Conservation (phyloP, 2,113 vertebrate species). For the Cavia porcellus region DNA sequence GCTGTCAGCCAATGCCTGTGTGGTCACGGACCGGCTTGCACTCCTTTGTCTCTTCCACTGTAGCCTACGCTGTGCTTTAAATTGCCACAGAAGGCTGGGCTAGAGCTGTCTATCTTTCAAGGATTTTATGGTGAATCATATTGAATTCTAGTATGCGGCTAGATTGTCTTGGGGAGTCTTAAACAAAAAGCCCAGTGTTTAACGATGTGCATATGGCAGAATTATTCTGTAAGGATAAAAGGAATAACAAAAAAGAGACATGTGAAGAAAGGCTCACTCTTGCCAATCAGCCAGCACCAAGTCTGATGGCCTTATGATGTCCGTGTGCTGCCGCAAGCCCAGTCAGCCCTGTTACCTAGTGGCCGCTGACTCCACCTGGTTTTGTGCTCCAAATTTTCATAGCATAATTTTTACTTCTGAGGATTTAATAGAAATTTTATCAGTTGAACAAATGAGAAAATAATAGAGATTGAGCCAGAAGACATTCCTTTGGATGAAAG, state of each 20-base stretch:
- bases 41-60: neutral
- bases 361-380: neutral
- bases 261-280: neutral
- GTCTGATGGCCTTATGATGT: fast-evolving
- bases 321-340: fast-evolving
- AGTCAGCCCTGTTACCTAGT: neutral
- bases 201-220: neutral
- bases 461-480: neutral
- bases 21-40: fast-evolving
- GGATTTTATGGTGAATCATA: neutral
- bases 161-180: neutral
- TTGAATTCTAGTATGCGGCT: neutral
- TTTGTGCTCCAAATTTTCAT: neutral
- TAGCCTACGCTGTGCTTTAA: neutral
- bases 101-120: neutral
- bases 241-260: neutral
- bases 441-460: neutral
- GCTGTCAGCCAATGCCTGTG: neutral
- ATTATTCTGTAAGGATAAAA: neutral
- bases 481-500: neutral
- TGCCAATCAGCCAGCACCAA: neutral
- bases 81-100: neutral
- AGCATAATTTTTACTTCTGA: neutral
- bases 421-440: neutral
- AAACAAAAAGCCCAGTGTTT: neutral